Evolutionary conservation across 2,113 vertebrate genomes (phyloP).

Genomic region (Embiotoca jacksoni): DNA sequence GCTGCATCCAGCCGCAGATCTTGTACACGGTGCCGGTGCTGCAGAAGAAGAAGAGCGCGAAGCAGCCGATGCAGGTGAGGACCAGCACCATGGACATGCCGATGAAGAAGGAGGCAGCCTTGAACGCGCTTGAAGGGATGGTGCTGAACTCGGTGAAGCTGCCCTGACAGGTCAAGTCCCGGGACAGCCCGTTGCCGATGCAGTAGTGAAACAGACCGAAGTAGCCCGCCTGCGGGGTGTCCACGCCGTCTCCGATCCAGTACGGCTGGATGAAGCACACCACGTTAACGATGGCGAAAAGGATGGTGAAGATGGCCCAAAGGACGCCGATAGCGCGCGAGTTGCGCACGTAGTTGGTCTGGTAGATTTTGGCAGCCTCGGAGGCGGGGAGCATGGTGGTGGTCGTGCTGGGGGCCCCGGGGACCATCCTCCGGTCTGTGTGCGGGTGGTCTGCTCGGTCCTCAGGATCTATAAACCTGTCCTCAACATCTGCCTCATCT

Average conservation of each 20-base stretch:
- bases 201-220: constrained; percentile 99
- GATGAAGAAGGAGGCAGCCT: constrained; percentile 98
- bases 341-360: constrained; percentile 98
- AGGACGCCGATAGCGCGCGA: constrained; percentile 98
- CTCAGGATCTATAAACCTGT: constrained; percentile 38
- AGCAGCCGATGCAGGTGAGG: constrained; percentile 95
- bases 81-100: constrained; percentile 97
- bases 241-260: constrained; percentile 98
- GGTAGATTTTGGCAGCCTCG: constrained; percentile 98
- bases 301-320: constrained; percentile 99
- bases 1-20: constrained; percentile 99
- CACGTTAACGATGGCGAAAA: constrained; percentile 98
- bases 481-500: constrained; percentile 38
- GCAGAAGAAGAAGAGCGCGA: constrained; percentile 99
- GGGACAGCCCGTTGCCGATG: constrained; percentile 94
- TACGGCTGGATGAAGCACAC: constrained; percentile 99
- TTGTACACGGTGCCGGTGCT: constrained; percentile 98
- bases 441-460: constrained; percentile 13
- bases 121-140: constrained; percentile 96
- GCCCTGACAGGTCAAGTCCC: constrained; percentile 94
- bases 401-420: constrained; percentile 80
- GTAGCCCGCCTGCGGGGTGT: constrained; percentile 97
- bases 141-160: constrained; percentile 97
- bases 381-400: constrained; percentile 94
- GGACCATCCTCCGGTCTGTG: constrained; percentile 76